phyloP scores from a whole-genome alignment of 2,888 invertebrate genomes.

The Gerris lacustris region DNA sequence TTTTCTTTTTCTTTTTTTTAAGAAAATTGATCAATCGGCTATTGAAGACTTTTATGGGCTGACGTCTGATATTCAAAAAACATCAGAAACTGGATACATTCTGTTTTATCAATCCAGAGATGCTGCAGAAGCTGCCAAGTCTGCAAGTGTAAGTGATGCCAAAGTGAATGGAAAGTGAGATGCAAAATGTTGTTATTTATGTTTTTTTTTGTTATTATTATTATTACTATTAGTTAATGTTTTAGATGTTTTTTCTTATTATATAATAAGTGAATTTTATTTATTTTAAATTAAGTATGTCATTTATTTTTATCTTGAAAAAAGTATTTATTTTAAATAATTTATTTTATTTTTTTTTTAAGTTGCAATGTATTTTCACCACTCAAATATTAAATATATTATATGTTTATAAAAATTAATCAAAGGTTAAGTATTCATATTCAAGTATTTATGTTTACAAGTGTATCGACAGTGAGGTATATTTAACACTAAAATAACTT shows the following conservation, averaged over 20 bases:
- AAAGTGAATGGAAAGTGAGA: constrained; percentile 29
- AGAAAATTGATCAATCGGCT: constrained; percentile 98
- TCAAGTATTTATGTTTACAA: no score
- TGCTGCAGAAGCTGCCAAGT: constrained; percentile 28
- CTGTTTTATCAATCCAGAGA: constrained; percentile 95
- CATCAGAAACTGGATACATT: constrained; percentile 98
- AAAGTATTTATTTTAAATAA: not conserved
- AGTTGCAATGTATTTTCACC: not conserved
- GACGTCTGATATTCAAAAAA: constrained; percentile 96
- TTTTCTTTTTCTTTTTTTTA: no score
- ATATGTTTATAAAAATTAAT: not conserved
- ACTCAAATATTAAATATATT: not conserved
- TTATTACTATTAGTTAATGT: not conserved
- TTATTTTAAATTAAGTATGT: no score
- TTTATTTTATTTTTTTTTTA: not conserved
- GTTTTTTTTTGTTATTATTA: not conserved
- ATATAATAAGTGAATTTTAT: no score
- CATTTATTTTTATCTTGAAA: not conserved
- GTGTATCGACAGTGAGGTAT: no score
- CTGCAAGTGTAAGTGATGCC: constrained; percentile 26
- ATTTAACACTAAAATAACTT: no score
- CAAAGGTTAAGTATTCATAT: no score
- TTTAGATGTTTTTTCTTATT: not conserved
- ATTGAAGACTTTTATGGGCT: constrained; percentile 99
- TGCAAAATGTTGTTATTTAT: not conserved